These are phyloP conservation scores for Aulostomus chinensis DNA, from an alignment of 2,797 vertebrate genomes.

Conservation along the genomic window DNA sequence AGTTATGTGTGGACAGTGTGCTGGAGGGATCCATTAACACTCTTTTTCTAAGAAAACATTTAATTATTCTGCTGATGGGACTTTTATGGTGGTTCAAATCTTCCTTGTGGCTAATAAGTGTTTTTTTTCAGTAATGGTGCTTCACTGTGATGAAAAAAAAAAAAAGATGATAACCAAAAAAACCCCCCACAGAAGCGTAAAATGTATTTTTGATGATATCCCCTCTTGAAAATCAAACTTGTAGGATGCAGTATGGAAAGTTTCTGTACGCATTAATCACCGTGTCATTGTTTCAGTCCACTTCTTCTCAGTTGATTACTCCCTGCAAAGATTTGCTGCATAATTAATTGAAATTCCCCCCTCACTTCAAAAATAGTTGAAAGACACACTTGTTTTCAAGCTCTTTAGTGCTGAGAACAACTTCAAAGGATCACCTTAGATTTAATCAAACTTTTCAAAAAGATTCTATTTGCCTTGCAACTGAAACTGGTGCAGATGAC, in stretches of 20 bases:
- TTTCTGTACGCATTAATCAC: conserved; percentile 11
- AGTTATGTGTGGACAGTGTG: no score
- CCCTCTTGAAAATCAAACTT: conserved; percentile 32
- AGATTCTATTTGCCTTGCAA: no score
- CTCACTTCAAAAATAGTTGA: background rate
- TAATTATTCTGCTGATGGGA: background rate
- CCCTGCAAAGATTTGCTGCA: background rate
- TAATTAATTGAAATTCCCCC: background rate
- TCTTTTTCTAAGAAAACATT: no score
- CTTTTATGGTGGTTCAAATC: no score
- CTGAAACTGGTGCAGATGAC: no score
- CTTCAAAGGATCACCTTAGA: no score
- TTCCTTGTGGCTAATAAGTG: conserved; percentile 29
- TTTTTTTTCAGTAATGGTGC: conserved; percentile 21
- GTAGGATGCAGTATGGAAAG: background rate
- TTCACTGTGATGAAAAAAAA: conserved; percentile 27
- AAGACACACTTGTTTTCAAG: background rate
- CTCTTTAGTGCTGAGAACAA: no score
- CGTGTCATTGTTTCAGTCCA: background rate
- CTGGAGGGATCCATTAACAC: no score
- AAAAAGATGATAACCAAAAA: conserved; percentile 29
- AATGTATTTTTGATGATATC: conserved; percentile 33
- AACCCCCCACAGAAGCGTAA: conserved; percentile 24
- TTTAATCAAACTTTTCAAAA: no score
- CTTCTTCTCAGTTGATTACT: no score